Evolutionary conservation across 1,140 invertebrate genomes (phyloP).

Genomic region (Sarcophaga bullata): DNA sequence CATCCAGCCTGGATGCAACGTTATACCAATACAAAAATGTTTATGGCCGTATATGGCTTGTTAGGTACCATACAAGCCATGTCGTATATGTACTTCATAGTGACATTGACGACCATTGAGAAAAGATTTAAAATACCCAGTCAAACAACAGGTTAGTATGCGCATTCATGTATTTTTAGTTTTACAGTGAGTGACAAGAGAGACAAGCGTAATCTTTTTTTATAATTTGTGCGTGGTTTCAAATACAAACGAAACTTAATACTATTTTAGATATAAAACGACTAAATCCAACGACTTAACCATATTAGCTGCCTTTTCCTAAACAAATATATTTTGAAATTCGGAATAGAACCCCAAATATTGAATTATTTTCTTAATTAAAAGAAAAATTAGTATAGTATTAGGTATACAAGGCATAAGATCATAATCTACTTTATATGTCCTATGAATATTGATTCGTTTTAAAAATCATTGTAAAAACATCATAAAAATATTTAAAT

Average conservation of each 20-base stretch:
- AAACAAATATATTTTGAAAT: too few relatives aligned
- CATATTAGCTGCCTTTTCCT: too few relatives aligned
- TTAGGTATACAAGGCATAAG: too few relatives aligned
- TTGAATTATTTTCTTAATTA: slow-evolving; percentile 1
- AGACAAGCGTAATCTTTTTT: too few relatives aligned
- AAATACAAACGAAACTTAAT: too few relatives aligned
- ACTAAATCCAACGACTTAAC: too few relatives aligned
- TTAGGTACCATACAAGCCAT: slow-evolving; percentile 77
- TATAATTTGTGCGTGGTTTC: too few relatives aligned
- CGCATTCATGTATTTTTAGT: not conserved
- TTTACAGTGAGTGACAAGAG: not conserved
- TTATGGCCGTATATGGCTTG: slow-evolving; percentile 74
- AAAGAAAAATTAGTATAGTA: slow-evolving; percentile 1
- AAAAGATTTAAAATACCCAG: slow-evolving; percentile 79
- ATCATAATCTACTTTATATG: too few relatives aligned
- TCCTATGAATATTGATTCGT: too few relatives aligned
- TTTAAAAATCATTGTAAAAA: too few relatives aligned
- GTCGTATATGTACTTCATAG: slow-evolving; percentile 76
- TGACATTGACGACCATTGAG: slow-evolving; percentile 76
- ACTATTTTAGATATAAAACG: too few relatives aligned
- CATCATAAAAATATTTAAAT: not conserved
- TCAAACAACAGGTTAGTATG: slow-evolving; percentile 72
- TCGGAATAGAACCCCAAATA: not conserved
- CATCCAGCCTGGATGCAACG: slow-evolving; percentile 73
- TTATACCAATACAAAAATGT: slow-evolving; percentile 72